Base-by-base conservation (phyloP, 35 echinoderm and acorn worm genomes). In the Acanthaster planci region DNA sequence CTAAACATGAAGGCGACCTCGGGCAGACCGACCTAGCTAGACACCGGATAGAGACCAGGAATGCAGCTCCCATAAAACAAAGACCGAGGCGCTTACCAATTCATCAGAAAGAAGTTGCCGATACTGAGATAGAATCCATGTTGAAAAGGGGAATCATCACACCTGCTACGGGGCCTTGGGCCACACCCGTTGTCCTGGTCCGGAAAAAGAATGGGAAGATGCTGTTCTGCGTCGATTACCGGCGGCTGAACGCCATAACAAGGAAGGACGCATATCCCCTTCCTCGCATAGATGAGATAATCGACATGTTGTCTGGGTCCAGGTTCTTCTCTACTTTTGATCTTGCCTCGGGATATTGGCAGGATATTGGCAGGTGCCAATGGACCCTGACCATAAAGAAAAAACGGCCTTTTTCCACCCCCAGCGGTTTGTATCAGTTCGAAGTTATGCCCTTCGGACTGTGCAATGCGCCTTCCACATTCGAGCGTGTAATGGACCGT, bases 351-450 rank as follows among this genome's bases (percentile, higher is more conserved):
- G 77, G 78, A 8, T 89, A 82, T 59, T 55, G 58, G 15, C 78
- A 89, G 42, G 77, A 56, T 22, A 78, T n/a, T n/a, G n/a, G n/a
- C n/a, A n/a, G n/a, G n/a, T n/a, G n/a, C n/a, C n/a, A 35, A 19
- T 82, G 81, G 87, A 80, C 59, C 35, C 42, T 52, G 67, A 19
- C 37, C 15, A 60, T 87, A 44, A 57, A 44, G 22, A 9, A 78
- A 14, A 93, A 93, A 40, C 88, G 86, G 32, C 80, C 87, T n/a
- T 93, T 93, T 82, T 84, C 91, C 9, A 93, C 91, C 7, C 79
- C 35, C 5, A 78, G 83, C 60, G 87, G 86, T n/a, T 30, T 89
- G 19, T 85, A 39, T 76, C 40, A 93, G 54, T 88, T 60, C n/a
- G n/a, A n/a, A n/a, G n/a, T n/a, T n/a, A n/a, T n/a, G n/a, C n/a